Evolutionary conservation across 1,140 invertebrate genomes (phyloP).

Genomic region (Diorhabda elongata): DNA sequence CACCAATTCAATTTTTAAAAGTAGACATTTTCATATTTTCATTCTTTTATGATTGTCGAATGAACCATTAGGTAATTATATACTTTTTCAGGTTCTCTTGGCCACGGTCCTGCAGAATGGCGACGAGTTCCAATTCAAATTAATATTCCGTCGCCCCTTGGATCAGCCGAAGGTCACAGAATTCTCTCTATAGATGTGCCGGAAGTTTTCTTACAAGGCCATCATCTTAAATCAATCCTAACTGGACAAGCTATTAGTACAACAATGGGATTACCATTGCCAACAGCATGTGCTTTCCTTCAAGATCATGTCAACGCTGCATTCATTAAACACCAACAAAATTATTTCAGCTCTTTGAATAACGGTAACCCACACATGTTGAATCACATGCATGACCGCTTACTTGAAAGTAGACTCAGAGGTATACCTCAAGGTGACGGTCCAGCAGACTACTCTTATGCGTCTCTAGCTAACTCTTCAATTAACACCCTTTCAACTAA

Average conservation of each 20-base stretch:
- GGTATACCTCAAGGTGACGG: slow-evolving; percentile 53
- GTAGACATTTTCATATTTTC: too few relatives aligned
- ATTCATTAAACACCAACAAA: slow-evolving; percentile 29
- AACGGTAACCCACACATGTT: slow-evolving; percentile 8
- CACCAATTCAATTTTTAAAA: too few relatives aligned
- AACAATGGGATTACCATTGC: slow-evolving; percentile 73
- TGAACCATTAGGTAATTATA: background rate
- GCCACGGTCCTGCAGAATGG: slow-evolving; percentile 44
- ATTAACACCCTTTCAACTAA: background rate
- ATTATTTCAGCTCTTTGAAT: slow-evolving; percentile 6
- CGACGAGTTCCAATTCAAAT: slow-evolving; percentile 55
- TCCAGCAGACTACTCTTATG: slow-evolving; percentile 62
- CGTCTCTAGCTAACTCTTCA: slow-evolving; percentile 4
- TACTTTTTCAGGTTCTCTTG: slow-evolving; percentile 12
- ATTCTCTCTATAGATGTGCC: slow-evolving; percentile 68
- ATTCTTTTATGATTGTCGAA: too few relatives aligned
- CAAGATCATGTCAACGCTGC: slow-evolving; percentile 82
- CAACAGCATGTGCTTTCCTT: slow-evolving; percentile 70
- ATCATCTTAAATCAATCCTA: slow-evolving; percentile 61
- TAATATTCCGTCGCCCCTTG: slow-evolving; percentile 45
- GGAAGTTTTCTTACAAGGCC: slow-evolving; percentile 66
- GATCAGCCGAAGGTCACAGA: slow-evolving; percentile 53
- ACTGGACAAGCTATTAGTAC: slow-evolving; percentile 79
- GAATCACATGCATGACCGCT: slow-evolving; percentile 11
- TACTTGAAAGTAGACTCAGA: slow-evolving; percentile 2